Evolutionary conservation across 2,797 vertebrate species (phyloP).

Genomic region (Characodon lateralis): DNA sequence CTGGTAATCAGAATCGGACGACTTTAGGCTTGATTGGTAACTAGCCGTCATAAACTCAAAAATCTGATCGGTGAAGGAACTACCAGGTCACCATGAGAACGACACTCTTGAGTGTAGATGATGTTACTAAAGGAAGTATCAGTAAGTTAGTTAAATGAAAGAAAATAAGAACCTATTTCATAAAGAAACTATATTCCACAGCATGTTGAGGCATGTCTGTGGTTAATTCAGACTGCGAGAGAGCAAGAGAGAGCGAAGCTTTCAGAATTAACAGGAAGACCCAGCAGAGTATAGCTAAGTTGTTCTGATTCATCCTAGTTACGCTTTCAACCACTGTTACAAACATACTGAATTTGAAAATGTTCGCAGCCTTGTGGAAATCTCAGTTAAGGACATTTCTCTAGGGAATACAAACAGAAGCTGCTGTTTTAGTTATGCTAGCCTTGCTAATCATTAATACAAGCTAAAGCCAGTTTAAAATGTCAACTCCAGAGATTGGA

Average conservation of each 20-base stretch:
- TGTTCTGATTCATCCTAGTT: background rate
- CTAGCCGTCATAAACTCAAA: background rate
- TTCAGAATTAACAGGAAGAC: background rate
- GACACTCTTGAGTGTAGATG: background rate
- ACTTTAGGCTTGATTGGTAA: background rate
- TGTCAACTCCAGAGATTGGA: background rate
- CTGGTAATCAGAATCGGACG: background rate
- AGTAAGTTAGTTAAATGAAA: background rate
- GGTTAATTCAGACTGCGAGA: background rate
- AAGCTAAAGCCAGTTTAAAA: background rate
- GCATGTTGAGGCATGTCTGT: background rate
- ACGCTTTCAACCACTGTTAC: background rate
- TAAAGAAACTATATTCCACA: background rate
- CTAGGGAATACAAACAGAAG: background rate
- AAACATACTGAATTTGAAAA: background rate
- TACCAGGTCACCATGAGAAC: background rate
- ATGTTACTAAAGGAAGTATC: background rate
- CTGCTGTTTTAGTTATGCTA: background rate
- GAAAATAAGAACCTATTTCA: background rate
- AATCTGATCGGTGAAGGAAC: background rate
- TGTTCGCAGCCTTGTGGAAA: too few relatives aligned
- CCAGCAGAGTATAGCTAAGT: background rate
- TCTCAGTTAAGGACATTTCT: background rate
- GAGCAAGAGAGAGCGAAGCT: background rate
- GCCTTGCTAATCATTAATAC: background rate